Evolutionary conservation across 2,113 vertebrate genomes (phyloP).

Genomic region (Trichomycterus rosablanca): DNA sequence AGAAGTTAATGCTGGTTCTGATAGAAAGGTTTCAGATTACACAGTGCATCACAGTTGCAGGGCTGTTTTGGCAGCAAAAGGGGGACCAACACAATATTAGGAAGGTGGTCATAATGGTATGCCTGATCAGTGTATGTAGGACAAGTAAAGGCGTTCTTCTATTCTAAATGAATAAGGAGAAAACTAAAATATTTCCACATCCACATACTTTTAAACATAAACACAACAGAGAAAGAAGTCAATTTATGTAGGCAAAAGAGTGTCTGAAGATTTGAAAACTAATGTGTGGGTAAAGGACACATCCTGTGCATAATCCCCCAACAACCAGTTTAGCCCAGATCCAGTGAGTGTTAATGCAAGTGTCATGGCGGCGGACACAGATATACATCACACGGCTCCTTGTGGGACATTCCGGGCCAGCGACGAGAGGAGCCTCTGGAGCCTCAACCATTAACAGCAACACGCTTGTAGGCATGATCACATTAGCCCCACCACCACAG

Average conservation of each 20-base stretch:
- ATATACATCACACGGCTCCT: conserved; percentile 62
- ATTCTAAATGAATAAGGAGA: too few relatives aligned
- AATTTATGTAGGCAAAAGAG: not conserved
- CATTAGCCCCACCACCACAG: conserved; percentile 54
- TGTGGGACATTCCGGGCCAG: conserved; percentile 51
- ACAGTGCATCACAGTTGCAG: too few relatives aligned
- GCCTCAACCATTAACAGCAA: conserved; percentile 43
- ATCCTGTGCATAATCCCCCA: conserved; percentile 38
- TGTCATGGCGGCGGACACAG: conserved; percentile 55
- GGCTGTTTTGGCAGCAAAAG: too few relatives aligned
- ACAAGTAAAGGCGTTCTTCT: too few relatives aligned
- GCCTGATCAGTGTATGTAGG: too few relatives aligned
- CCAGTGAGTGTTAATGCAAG: conserved; percentile 63
- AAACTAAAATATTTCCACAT: too few relatives aligned
- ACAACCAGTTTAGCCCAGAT: conserved; percentile 63
- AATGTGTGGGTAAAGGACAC: conserved; percentile 32
- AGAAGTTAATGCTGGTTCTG: too few relatives aligned
- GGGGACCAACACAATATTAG: too few relatives aligned
- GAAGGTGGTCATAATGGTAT: too few relatives aligned
- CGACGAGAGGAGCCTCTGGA: conserved; percentile 31
- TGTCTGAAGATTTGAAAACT: conserved; percentile 19
- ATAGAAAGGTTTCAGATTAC: too few relatives aligned
- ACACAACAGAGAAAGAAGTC: too few relatives aligned
- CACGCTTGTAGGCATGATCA: conserved; percentile 44
- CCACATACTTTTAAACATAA: too few relatives aligned